phyloP scores from a whole-genome alignment of 2,888 invertebrate species.

The Anarsia innoxiella region DNA sequence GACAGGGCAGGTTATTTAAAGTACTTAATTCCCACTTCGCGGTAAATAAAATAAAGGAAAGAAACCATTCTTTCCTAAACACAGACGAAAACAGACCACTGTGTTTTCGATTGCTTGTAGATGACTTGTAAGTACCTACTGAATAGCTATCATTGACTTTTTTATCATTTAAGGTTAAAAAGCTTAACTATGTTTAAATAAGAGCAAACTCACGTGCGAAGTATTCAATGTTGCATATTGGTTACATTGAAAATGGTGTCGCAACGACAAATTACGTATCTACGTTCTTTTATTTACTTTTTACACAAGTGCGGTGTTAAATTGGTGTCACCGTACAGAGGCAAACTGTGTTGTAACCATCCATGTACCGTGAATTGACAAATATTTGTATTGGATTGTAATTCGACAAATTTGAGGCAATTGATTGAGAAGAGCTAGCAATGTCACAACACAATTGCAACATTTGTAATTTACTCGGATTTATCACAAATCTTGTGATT shows the following conservation, averaged over 20 bases:
- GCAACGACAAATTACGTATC: conserved; percentile 15
- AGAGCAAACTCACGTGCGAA: too few relatives aligned
- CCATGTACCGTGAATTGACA: conserved; percentile 9
- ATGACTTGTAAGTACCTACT: too few relatives aligned
- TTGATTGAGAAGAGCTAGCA: not conserved
- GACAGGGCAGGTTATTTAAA: too few relatives aligned
- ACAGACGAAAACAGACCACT: too few relatives aligned
- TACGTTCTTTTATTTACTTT: conserved; percentile 22
- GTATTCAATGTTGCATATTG: conserved; percentile 21
- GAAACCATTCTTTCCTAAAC: too few relatives aligned
- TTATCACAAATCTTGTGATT: not conserved
- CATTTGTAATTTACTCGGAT: not conserved
- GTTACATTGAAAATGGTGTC: conserved; percentile 19
- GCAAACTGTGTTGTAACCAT: not conserved
- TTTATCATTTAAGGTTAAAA: too few relatives aligned
- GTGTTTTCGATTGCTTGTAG: too few relatives aligned
- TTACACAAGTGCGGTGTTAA: conserved; percentile 25
- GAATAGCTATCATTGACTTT: too few relatives aligned
- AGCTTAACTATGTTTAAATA: too few relatives aligned
- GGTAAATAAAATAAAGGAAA: too few relatives aligned
- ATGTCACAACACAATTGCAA: conserved; percentile 1
- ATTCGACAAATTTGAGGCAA: conserved; percentile 8
- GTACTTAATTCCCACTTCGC: too few relatives aligned
- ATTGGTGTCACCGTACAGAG: conserved; percentile 32
- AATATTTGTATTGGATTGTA: conserved; percentile 9